These are phyloP conservation scores for Neotragus pygmaeus DNA, from an alignment of 2,113 vertebrate species.

Conservation along the genomic window DNA sequence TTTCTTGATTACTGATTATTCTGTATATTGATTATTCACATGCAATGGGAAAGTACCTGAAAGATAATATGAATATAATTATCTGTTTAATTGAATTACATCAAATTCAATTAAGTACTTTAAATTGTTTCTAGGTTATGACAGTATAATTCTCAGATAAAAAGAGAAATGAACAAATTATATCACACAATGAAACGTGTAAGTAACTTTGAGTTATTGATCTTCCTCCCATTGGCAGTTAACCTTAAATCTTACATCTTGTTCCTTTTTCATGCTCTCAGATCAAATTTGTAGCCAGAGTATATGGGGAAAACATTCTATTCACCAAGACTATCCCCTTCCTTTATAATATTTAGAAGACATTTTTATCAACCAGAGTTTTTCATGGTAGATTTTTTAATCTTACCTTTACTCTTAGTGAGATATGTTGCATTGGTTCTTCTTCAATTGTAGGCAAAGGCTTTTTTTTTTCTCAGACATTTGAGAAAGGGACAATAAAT, in stretches of 20 bases:
- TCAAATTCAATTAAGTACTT: not conserved
- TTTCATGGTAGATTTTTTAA: not conserved
- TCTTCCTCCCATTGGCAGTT: not conserved
- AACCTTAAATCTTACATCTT: not conserved
- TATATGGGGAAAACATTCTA: not conserved
- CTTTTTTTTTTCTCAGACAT: not conserved
- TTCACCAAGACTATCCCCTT: not conserved
- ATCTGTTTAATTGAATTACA: constrained; percentile 37
- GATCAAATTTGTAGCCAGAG: not conserved
- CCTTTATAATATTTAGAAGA: not conserved
- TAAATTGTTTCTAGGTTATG: not conserved
- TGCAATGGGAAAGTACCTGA: not conserved
- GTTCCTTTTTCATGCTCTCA: not conserved
- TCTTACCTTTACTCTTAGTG: not conserved
- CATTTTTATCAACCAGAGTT: not conserved
- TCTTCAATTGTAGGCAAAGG: not conserved
- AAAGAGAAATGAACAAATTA: not conserved
- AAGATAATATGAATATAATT: not conserved
- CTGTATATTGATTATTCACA: not conserved
- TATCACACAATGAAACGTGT: not conserved
- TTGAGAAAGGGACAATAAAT: not conserved
- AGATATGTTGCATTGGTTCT: not conserved
- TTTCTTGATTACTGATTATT: not conserved
- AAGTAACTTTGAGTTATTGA: not conserved
- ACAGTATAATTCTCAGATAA: constrained; percentile 6